Base-by-base conservation (phyloP, 1,140 invertebrate genomes). In the Pachyrhynchus sulphureomaculatus region DNA sequence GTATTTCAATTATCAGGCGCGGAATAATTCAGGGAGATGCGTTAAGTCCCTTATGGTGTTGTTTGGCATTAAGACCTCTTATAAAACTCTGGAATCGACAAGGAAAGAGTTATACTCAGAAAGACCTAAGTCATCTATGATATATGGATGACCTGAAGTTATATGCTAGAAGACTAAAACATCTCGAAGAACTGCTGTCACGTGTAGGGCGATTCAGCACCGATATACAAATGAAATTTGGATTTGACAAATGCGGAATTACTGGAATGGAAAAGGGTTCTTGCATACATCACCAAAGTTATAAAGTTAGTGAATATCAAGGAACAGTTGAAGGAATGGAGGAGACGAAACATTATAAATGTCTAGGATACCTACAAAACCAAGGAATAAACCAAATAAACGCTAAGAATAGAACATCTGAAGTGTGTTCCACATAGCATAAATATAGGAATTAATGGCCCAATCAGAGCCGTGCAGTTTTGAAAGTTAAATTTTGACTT, bases 11-110 rank as follows among this genome's bases (percentile, higher is more conserved):
- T 8, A 55, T 62, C 20, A 47, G 45, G 2, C 13, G 57, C 17
- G 61, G 63, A 42, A 69, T 68, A 33, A 68, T 69, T 21, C 66
- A 68, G 42, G 63, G 66, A 6, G 68, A 70, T 33, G 42, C 56
- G 32, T 37, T 68, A 15, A 68, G 66, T 44, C 59, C 66, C 10
- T 39, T 68, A 10, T 68, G 66, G 63, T 66, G 63, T 21, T 62
- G 63, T 15, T 21, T 68, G 26, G 54, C 54, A 5, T 42, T 68
- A 13, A 58, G 58, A 21, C 66, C 66, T 1, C 66, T 68, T 33
- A 39, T 8, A 8, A 26, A 3, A 8, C 3, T 26, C 3, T 8
- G 3, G 8, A 26, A 26, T 26, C 3, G 8, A 29, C 6, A 51
- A 8, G 8, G 8, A 3, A 26, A 26, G 8, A 8, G 24, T 8